These are phyloP conservation scores for Caprella mutica DNA, from an alignment of 2,888 invertebrate species.

Conservation along the genomic window DNA sequence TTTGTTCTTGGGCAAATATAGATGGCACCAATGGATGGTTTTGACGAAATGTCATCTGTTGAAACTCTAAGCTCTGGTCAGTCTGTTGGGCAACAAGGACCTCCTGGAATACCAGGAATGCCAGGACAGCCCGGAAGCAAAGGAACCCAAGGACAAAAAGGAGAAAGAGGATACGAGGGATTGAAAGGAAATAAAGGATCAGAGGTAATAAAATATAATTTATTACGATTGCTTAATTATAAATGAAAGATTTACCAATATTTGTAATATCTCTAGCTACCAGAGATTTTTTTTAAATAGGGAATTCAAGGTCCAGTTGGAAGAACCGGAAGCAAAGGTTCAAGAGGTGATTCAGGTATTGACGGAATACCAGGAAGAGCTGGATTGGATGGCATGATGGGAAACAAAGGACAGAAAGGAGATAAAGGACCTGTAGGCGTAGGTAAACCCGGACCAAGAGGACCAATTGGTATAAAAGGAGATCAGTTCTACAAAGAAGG, in stretches of 20 bases:
- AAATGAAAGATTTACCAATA: not conserved
- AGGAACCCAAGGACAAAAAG: slow-evolving; percentile 20
- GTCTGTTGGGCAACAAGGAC: slow-evolving; percentile 18
- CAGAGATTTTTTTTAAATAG: not conserved
- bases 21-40: not conserved
- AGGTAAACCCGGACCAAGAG: slow-evolving; percentile 19
- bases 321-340: slow-evolving; percentile 26
- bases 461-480: slow-evolving; percentile 19
- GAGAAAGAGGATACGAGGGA: slow-evolving; percentile 21
- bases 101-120: slow-evolving; percentile 14
- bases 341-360: slow-evolving; percentile 27
- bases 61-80: slow-evolving; percentile 2
- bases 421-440: slow-evolving; percentile 15
- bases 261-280: not conserved
- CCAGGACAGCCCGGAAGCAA: slow-evolving; percentile 15
- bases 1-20: too few species aligned
- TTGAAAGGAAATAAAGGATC: slow-evolving; percentile 24
- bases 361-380: slow-evolving; percentile 26
- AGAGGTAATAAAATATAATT: slow-evolving; percentile 13
- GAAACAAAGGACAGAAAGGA: slow-evolving; percentile 31
- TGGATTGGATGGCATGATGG: slow-evolving; percentile 20
- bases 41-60: not conserved
- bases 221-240: not conserved
- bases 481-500: slow-evolving; percentile 23
- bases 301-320: slow-evolving; percentile 26